Evolutionary conservation across 2,888 invertebrate species (phyloP).

Genomic region (Siphlonurus alternatus): DNA sequence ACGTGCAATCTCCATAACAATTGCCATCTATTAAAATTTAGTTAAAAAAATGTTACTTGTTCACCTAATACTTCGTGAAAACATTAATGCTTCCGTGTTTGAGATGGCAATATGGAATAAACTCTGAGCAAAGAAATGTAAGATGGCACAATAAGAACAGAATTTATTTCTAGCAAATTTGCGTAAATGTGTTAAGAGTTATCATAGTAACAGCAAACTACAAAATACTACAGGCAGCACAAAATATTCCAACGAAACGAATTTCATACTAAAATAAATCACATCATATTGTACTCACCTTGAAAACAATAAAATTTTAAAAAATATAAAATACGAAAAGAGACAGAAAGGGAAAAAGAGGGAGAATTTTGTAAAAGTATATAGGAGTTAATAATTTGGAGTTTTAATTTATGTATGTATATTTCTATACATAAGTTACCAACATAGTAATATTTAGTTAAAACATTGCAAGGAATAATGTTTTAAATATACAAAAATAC

Average conservation of each 20-base stretch:
- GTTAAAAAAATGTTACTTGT: no score
- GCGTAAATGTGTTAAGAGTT: background rate
- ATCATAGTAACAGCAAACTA: background rate
- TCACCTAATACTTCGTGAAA: no score
- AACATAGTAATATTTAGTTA: no score
- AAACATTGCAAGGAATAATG: no score
- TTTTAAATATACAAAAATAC: background rate
- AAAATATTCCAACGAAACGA: background rate
- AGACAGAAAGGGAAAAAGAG: background rate
- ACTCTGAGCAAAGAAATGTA: background rate
- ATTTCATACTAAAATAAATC: no score
- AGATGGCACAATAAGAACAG: no score
- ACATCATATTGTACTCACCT: background rate
- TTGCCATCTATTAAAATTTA: no score
- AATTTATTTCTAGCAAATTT: no score
- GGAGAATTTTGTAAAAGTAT: background rate
- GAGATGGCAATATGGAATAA: no score
- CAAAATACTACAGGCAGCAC: constrained; percentile 1
- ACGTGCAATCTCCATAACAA: no score
- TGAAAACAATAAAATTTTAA: background rate
- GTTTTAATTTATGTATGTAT: background rate
- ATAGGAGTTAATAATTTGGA: background rate
- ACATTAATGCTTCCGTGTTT: no score
- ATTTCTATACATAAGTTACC: background rate
- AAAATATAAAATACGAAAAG: background rate